phyloP scores from a whole-genome alignment of 1,140 invertebrate species.

The Aphidius gifuensis region DNA sequence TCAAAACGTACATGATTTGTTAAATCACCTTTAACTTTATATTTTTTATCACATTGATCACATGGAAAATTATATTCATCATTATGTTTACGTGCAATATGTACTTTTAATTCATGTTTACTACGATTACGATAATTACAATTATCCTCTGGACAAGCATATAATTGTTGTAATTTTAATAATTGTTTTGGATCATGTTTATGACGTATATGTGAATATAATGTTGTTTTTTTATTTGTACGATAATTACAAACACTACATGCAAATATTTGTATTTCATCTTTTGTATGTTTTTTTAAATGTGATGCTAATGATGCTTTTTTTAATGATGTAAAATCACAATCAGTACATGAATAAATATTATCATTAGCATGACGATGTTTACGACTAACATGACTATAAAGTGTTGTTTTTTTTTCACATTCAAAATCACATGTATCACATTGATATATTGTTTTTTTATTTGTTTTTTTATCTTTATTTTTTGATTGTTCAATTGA shows the following conservation, averaged over 20 bases:
- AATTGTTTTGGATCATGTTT: conserved; percentile 32
- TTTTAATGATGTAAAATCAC: conserved; percentile 42
- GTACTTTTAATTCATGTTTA: conserved; percentile 52
- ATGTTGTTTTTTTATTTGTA: conserved; percentile 38
- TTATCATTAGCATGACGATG: conserved; percentile 36
- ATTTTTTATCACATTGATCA: conserved; percentile 58
- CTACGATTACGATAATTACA: conserved; percentile 52
- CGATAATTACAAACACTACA: conserved; percentile 48
- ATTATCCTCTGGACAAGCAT: conserved; percentile 36
- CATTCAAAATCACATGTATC: conserved; percentile 47
- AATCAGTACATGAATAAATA: conserved; percentile 43
- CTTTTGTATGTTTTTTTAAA: conserved; percentile 52
- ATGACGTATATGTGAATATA: conserved; percentile 47
- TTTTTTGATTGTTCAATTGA: neutral
- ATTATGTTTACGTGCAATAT: conserved; percentile 49
- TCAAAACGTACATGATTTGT: conserved; percentile 65
- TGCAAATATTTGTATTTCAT: conserved; percentile 28
- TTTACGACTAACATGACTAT: conserved; percentile 50
- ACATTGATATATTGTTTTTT: conserved; percentile 47
- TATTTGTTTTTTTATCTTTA: conserved; percentile 55
- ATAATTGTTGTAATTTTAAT: conserved; percentile 34
- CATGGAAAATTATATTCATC: conserved; percentile 54
- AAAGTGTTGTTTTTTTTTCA: conserved; percentile 40
- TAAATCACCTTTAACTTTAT: conserved; percentile 58
- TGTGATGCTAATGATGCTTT: conserved; percentile 41